A percentile compares a stretch with the other conserved stretches of the same genome.
Evolutionary conservation across 2,888 invertebrate species (phyloP).

Genomic region (Rugalucina vietnamica): DNA sequence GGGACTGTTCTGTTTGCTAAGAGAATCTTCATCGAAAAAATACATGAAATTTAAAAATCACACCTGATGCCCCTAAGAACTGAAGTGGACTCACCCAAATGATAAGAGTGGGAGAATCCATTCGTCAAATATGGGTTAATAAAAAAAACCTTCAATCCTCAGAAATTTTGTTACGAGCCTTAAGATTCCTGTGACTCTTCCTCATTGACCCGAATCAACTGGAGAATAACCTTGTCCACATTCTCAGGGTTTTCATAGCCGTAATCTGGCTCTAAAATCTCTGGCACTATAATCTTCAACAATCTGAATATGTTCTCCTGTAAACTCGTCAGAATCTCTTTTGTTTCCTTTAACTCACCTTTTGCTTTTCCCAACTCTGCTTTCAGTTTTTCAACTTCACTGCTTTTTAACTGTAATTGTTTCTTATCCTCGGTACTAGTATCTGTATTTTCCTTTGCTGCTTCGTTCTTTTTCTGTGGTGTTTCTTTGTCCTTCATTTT

Average conservation of each 20-base stretch:
- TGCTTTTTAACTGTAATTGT: conserved; percentile 43
- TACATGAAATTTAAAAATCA: too few relatives aligned
- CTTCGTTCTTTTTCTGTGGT: conserved; percentile 50
- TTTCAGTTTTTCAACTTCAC: conserved; percentile 48
- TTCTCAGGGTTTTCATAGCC: conserved; percentile 71
- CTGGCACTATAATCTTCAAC: conserved; percentile 71
- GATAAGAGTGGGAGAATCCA: too few relatives aligned
- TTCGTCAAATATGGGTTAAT: too few relatives aligned
- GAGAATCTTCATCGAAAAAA: too few relatives aligned
- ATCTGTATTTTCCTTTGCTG: conserved; percentile 49
- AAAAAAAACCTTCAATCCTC: too few relatives aligned
- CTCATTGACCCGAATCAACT: conserved; percentile 71
- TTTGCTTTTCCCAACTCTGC: conserved; percentile 35
- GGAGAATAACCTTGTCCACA: conserved; percentile 72
- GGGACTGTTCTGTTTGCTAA: too few relatives aligned
- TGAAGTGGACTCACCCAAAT: too few relatives aligned
- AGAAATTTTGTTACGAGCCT: neutral
- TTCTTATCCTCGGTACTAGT: conserved; percentile 49
- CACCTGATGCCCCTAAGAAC: too few relatives aligned
- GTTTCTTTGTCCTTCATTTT: conserved; percentile 13
- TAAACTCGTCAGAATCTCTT: conserved; percentile 55
- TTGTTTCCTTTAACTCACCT: conserved; percentile 46
- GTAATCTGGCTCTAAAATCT: conserved; percentile 71
- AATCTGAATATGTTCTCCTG: conserved; percentile 70
- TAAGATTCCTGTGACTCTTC: conserved; percentile 18